These are phyloP conservation scores for Drosophila phalerata DNA, from an alignment of 2,888 invertebrate species.

Conservation along the genomic window DNA sequence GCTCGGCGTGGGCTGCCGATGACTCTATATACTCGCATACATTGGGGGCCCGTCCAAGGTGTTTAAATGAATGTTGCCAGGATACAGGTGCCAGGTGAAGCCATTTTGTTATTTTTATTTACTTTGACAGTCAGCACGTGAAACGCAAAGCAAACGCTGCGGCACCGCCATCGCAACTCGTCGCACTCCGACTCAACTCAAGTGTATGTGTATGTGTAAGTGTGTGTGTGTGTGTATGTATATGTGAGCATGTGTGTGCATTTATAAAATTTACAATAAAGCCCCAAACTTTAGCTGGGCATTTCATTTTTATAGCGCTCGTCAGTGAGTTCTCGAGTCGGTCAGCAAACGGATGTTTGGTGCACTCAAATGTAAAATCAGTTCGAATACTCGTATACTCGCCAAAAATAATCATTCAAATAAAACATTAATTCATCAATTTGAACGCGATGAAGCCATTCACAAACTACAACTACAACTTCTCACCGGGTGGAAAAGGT, in stretches of 20 bases:
- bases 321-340: constrained; percentile 29
- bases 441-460: constrained; percentile 80
- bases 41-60: constrained; percentile 60
- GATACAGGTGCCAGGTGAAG: constrained; percentile 82
- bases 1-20: constrained; percentile 30
- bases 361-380: constrained; percentile 19
- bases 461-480: constrained; percentile 83
- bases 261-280: constrained; percentile 25
- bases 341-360: constrained; percentile 37
- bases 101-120: constrained; percentile 85
- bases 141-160: constrained; percentile 68
- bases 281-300: constrained; percentile 34
- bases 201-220: neutral
- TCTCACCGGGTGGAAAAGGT: constrained; percentile 78
- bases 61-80: constrained; percentile 84
- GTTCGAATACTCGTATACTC: constrained; percentile 11
- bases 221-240: neutral
- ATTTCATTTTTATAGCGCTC: constrained; percentile 32
- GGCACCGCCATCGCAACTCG: constrained; percentile 44
- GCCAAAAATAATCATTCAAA: neutral
- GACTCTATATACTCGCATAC: constrained; percentile 11
- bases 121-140: constrained; percentile 81
- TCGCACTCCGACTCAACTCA: constrained; percentile 22
- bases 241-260: constrained; percentile 14
- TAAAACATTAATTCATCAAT: constrained; percentile 14